Evolutionary conservation across 2,888 invertebrate genomes (phyloP).

Genomic region (Eulithis prunata): DNA sequence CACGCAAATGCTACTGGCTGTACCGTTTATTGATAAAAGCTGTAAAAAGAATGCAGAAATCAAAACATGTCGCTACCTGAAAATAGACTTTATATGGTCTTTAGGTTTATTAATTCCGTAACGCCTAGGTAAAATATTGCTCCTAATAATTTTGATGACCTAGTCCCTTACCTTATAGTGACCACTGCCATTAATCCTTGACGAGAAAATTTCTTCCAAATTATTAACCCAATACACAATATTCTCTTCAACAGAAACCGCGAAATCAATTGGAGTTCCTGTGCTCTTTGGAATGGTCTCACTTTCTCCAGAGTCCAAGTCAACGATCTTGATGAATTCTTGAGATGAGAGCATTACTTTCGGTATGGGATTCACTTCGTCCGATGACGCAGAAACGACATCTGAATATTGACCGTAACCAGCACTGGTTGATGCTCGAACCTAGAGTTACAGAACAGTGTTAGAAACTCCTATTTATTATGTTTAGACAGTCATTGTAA

Average conservation of each 20-base stretch:
- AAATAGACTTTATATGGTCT: too few relatives aligned
- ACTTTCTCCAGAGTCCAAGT: conserved; percentile 88
- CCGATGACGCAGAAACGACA: conserved; percentile 85
- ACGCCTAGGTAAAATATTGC: too few relatives aligned
- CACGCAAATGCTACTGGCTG: conserved; percentile 87
- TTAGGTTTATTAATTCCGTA: too few relatives aligned
- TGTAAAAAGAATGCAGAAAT: conserved; percentile 41
- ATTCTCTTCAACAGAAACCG: conserved; percentile 88
- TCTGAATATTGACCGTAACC: conserved; percentile 90
- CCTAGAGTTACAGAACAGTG: conserved; percentile 72
- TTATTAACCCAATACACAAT: conserved; percentile 93
- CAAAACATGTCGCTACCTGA: neutral
- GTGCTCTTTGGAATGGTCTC: conserved; percentile 86
- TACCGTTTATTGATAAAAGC: conserved; percentile 76
- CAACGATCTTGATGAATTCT: conserved; percentile 89
- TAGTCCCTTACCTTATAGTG: conserved; percentile 68
- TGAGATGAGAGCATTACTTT: conserved; percentile 89
- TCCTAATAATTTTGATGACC: too few relatives aligned
- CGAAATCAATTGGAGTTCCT: conserved; percentile 88
- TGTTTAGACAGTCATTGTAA: too few relatives aligned
- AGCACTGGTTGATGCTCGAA: conserved; percentile 91
- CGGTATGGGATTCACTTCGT: conserved; percentile 91
- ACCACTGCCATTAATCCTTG: conserved; percentile 82
- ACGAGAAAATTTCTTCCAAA: conserved; percentile 87
- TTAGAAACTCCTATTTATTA: neutral